Conservation (phyloP, 92 coral and sea anemone species). For the Actinernus sp. region DNA sequence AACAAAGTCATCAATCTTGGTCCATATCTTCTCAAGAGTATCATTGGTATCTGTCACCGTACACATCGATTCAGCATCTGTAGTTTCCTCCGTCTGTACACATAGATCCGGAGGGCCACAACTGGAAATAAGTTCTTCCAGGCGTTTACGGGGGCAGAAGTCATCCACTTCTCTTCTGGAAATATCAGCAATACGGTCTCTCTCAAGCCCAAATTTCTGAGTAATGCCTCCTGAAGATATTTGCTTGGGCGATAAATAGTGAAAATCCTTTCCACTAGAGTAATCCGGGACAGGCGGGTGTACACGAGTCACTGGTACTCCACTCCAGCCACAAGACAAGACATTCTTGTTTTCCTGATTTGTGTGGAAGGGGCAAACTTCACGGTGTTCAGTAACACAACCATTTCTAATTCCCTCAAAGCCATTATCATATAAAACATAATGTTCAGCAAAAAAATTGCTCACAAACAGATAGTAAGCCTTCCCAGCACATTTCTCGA, state of each 20-base stretch:
- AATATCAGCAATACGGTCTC: too few relatives aligned
- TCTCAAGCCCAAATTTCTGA: slow-evolving; percentile 55
- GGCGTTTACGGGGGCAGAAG: slow-evolving; percentile 39
- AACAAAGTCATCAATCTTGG: slow-evolving; percentile 48
- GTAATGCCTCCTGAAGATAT: slow-evolving; percentile 41
- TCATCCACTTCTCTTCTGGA: slow-evolving; percentile 12
- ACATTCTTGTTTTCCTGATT: slow-evolving; percentile 18
- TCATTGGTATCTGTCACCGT: too few relatives aligned
- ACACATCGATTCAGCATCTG: too few relatives aligned
- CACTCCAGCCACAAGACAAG: slow-evolving; percentile 49
- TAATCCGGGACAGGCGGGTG: slow-evolving; percentile 67
- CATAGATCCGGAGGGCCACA: too few relatives aligned
- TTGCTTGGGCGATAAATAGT: slow-evolving; percentile 22
- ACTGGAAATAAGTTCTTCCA: too few relatives aligned
- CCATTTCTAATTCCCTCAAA: slow-evolving; percentile 51
- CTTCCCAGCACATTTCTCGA: slow-evolving; percentile 59
- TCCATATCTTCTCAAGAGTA: too few relatives aligned
- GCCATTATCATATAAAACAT: slow-evolving; percentile 49
- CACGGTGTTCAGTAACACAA: slow-evolving; percentile 28
- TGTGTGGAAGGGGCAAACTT: slow-evolving; percentile 29
- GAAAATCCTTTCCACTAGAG: slow-evolving; percentile 42
- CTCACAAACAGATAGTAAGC: slow-evolving; percentile 39
- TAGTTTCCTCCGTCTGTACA: too few relatives aligned
- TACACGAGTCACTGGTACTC: slow-evolving; percentile 33
- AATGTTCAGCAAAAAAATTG: slow-evolving; percentile 29